A percentile compares a stretch with the other conserved stretches of the same genome.
These are phyloP conservation scores for Diuraphis noxia DNA, from an alignment of 1,140 invertebrate genomes.

Conservation along the genomic window DNA sequence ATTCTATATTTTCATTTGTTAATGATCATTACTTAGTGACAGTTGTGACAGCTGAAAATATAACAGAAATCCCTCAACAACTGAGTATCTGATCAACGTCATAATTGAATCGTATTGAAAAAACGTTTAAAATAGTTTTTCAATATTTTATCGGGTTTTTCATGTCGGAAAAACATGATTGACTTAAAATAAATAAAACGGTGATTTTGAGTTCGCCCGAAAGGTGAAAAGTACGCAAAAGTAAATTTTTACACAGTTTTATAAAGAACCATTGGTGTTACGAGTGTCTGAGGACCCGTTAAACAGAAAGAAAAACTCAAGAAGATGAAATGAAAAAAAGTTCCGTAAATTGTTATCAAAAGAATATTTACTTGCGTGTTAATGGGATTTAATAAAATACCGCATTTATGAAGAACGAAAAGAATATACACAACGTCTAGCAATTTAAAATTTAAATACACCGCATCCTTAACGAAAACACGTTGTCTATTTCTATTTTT, in stretches of 20 bases:
- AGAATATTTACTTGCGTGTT: background rate
- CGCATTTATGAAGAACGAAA: background rate
- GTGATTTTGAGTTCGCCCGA: background rate
- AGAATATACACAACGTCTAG: background rate
- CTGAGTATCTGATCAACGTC: background rate
- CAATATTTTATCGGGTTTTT: background rate
- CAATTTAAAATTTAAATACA: background rate
- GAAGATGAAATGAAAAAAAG: background rate
- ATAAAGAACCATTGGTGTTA: background rate
- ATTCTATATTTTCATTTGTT: background rate
- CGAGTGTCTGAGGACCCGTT: background rate
- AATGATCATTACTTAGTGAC: background rate
- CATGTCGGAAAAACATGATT: background rate
- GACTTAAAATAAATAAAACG: conserved; percentile 1
- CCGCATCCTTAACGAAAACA: background rate
- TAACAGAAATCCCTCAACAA: background rate
- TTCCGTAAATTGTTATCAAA: conserved; percentile 18
- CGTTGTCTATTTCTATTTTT: background rate
- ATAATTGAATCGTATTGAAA: conserved; percentile 17
- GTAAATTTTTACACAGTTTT: background rate
- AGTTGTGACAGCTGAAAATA: background rate
- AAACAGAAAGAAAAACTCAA: background rate
- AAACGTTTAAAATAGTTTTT: background rate
- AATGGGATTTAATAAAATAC: background rate
- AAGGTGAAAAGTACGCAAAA: background rate